Conservation (phyloP, 2,888 invertebrate species). For the Lycocerus yunnanus region DNA sequence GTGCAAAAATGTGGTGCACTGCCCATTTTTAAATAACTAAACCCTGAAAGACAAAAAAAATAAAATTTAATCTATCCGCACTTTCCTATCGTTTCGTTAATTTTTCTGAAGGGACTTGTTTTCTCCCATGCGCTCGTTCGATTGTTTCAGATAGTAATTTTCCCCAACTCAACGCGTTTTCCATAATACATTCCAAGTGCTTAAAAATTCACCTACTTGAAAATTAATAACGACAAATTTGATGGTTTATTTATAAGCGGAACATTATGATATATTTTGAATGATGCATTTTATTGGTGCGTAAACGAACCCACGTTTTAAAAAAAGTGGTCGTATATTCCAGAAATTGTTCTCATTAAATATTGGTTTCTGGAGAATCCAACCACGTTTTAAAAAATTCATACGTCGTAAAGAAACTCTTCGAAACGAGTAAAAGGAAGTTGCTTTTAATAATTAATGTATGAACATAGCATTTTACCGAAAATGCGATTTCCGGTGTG, state of each 20-base stretch:
- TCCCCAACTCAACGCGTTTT: not conserved
- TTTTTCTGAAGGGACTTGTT: not conserved
- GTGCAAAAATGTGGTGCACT: no score
- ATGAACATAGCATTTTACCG: not conserved
- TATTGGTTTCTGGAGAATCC: conserved; percentile 17
- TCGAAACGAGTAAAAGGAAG: not conserved
- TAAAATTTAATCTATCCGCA: not conserved
- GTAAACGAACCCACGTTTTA: not conserved
- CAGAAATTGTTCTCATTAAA: conserved; percentile 18
- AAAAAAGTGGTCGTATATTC: not conserved
- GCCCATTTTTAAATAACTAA: not conserved
- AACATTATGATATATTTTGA: not conserved
- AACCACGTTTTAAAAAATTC: conserved; percentile 19
- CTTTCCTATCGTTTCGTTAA: not conserved
- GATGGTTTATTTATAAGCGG: not conserved
- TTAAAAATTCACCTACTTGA: not conserved
- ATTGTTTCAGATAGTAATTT: not conserved
- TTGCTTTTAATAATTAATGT: not conserved
- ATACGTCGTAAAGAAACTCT: conserved; percentile 13
- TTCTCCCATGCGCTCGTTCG: not conserved
- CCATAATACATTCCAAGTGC: not conserved
- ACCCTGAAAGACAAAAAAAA: not conserved
- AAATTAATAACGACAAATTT: not conserved
- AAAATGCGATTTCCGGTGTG: not conserved
- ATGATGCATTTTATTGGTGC: not conserved